Percentiles rank a stretch among this genome's conserved stretches.
These are phyloP conservation scores for Drosophila kuntzei DNA, from an alignment of 2,888 invertebrate genomes.

Conservation along the genomic window DNA sequence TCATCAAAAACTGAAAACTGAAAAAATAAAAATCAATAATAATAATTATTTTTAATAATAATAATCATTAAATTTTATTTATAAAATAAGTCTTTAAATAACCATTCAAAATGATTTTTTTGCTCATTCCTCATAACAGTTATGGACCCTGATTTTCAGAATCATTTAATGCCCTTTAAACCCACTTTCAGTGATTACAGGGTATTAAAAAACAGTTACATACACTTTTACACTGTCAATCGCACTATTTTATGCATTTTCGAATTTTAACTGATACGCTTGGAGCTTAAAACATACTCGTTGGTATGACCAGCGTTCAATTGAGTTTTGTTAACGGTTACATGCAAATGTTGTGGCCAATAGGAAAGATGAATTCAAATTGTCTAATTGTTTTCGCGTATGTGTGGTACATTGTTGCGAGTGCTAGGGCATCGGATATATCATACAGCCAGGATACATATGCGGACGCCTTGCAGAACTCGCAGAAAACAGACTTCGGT, in stretches of 20 bases:
- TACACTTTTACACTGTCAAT: conserved; percentile 5
- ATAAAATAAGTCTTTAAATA: too few relatives aligned
- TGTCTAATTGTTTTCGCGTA: conserved; percentile 16
- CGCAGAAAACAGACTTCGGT: conserved; percentile 74
- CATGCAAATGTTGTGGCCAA: conserved; percentile 17
- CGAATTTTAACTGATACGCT: conserved; percentile 19
- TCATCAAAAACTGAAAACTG: too few relatives aligned
- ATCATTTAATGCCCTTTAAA: not conserved
- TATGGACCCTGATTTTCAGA: not conserved
- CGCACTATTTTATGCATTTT: conserved; percentile 9
- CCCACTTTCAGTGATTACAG: not conserved
- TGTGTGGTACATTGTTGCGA: conserved; percentile 5
- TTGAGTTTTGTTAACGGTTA: conserved; percentile 38
- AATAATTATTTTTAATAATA: too few relatives aligned
- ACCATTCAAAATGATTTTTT: too few relatives aligned
- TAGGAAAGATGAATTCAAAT: conserved; percentile 32
- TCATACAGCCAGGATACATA: conserved; percentile 75
- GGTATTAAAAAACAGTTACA: conserved; percentile 16
- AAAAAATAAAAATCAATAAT: too few relatives aligned
- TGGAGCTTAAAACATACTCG: conserved; percentile 34
- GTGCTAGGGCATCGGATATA: conserved; percentile 28
- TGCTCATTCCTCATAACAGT: too few relatives aligned
- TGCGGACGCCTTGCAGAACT: conserved; percentile 78
- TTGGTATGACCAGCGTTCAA: conserved; percentile 35
- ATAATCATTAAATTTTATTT: too few relatives aligned